Conservation (phyloP, 2,888 invertebrate genomes). For the Andrena bicolor region DNA sequence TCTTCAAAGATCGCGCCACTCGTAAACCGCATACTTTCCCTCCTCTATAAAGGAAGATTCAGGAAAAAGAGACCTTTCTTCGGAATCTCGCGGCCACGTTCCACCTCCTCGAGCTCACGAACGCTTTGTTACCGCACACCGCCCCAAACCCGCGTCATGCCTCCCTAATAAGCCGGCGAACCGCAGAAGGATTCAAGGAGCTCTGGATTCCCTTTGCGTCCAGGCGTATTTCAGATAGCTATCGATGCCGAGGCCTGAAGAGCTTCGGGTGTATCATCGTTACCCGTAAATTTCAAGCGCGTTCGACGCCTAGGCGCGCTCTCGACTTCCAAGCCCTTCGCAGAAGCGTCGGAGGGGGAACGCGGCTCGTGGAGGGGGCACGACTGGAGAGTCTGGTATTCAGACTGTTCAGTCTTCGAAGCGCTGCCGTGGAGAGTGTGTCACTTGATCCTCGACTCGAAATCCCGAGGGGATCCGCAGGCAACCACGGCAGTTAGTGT, state of each 20-base stretch:
- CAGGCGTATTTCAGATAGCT: neutral
- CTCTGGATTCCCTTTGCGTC: neutral
- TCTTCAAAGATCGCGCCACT: too few relatives aligned
- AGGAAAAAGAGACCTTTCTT: too few relatives aligned
- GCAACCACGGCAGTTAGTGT: too few relatives aligned
- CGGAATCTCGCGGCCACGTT: neutral
- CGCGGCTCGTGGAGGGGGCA: constrained; percentile 47
- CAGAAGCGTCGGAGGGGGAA: constrained; percentile 11
- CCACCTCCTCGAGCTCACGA: constrained; percentile 17
- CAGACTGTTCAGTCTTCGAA: constrained; percentile 67
- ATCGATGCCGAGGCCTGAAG: neutral
- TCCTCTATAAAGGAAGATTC: too few relatives aligned
- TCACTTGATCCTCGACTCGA: constrained; percentile 26
- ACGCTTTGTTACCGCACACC: too few relatives aligned
- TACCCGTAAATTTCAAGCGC: constrained; percentile 31
- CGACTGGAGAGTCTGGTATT: constrained; percentile 46
- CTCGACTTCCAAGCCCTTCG: constrained; percentile 64
- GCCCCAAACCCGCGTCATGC: neutral
- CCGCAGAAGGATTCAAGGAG: neutral
- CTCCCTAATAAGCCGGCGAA: neutral
- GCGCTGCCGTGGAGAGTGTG: constrained; percentile 62
- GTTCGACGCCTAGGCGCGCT: constrained; percentile 49
- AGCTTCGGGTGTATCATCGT: constrained; percentile 20
- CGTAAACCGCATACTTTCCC: too few relatives aligned
- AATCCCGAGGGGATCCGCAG: too few relatives aligned